These are phyloP conservation scores for Zoanthus solanderi DNA, from an alignment of 92 coral and sea anemone genomes.

Conservation along the genomic window DNA sequence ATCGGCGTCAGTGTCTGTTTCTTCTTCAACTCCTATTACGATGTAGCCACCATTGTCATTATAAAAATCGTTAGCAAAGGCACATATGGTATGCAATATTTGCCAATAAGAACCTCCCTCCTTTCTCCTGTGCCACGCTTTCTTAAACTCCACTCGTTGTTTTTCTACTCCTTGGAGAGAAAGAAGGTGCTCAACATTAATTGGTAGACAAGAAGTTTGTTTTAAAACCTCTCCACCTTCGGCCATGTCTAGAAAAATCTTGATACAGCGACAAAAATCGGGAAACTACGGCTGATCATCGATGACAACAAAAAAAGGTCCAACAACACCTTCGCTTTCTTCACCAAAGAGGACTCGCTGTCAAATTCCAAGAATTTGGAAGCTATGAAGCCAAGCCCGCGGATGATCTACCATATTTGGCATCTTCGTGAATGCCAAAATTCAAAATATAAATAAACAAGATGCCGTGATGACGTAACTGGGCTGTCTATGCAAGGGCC, in stretches of 20 bases:
- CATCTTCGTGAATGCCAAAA: no score
- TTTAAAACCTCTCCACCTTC: constrained; percentile 28
- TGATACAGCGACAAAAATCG: not conserved
- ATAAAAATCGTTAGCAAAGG: constrained; percentile 82
- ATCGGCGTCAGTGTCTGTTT: constrained; percentile 46
- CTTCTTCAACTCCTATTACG: constrained; percentile 76
- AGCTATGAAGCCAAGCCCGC: no score
- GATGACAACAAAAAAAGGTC: no score
- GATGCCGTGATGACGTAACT: no score
- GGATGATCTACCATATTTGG: no score
- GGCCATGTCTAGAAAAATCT: not conserved
- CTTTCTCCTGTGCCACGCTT: constrained; percentile 65
- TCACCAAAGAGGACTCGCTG: no score
- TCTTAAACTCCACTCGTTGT: constrained; percentile 74
- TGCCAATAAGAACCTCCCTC: constrained; percentile 69
- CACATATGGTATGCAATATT: constrained; percentile 73
- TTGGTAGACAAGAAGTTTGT: constrained; percentile 58
- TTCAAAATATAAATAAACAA: no score
- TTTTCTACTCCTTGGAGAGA: constrained; percentile 71
- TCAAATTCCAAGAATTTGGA: no score
- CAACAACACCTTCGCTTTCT: no score
- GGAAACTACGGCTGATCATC: not conserved
- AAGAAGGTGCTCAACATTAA: constrained; percentile 61
- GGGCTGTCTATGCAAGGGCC: no score
- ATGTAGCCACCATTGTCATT: constrained; percentile 87